phyloP scores from a whole-genome alignment of 2,797 vertebrate species.

The Argyrosomus regius region DNA sequence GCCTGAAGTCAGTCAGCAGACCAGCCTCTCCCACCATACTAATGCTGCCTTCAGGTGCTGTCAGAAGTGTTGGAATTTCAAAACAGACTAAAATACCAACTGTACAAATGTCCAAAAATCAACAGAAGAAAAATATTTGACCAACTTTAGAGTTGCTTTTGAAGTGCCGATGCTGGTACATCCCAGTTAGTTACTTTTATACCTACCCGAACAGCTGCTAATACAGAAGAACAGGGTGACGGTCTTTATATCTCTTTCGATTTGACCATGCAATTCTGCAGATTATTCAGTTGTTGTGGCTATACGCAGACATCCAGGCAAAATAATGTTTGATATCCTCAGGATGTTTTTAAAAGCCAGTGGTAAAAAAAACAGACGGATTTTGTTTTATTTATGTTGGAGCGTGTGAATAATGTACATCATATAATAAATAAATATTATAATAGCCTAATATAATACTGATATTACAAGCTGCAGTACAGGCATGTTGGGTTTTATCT shows the following conservation, averaged over 20 bases:
- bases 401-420: background rate
- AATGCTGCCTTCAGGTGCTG: constrained; percentile 30
- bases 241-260: background rate
- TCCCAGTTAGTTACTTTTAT: too few species aligned
- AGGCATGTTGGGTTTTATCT: too few species aligned
- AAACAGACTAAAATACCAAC: background rate
- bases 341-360: background rate
- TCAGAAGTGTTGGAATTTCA: background rate
- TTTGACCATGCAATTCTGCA: background rate
- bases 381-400: background rate
- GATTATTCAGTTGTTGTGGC: too few species aligned
- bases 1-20: constrained; percentile 68
- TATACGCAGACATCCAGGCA: background rate
- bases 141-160: too few species aligned
- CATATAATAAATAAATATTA: background rate
- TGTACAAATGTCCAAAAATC: background rate
- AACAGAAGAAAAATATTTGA: background rate
- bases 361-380: background rate
- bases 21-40: constrained; percentile 65
- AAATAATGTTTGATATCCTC: background rate
- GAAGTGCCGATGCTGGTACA: too few species aligned
- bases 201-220: background rate
- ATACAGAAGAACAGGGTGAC: background rate
- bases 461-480: background rate
- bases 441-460: background rate